Evolutionary conservation across 92 coral and sea anemone species (phyloP), one percentile per base, ranked within the genome.

Genomic region (Anthopleura xanthogrammica): DNA sequence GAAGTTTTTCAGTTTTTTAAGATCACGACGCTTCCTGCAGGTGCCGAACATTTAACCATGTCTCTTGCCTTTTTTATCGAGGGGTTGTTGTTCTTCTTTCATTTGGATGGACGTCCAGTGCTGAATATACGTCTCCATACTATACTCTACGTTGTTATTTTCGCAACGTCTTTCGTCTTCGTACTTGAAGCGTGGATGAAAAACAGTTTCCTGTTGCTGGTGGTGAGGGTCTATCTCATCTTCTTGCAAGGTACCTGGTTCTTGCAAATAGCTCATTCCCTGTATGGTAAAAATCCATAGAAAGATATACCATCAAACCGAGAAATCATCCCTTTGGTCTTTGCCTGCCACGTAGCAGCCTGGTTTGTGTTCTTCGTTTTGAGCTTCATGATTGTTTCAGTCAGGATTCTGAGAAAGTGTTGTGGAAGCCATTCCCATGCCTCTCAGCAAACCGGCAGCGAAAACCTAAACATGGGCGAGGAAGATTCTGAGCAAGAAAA

Each of bases 181-280:
- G 72, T 91, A 7, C 87, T 85, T 39, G 94, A 91, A 65, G 89
- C 84, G 8, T 88, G 94, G 94, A 70, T 76, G 41, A 85, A 88
- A 72, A 78, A 48, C 20, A 85, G 91, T 70, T 62, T 79, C 41
- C 17, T 85, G 24, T 54, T 91, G 5, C 76, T 88, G 55, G 55
- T 86, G 12, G 83, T 75, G 16, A 82, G 94, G 20, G 52, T 88
- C n/a, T 75, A 80, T 29, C 85, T 91, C 3, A 79, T 78, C 17
- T 50, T 88, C 60, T 82, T 91, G 10, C 87, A 85, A 72, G 94
- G 94, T 1, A 82, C 94, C 4, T 91, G 94, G 94, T 88, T 91
- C 42, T 43, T 91, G 20, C 94, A 91, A 83, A 84, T 91, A n/a
- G 94, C 87, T 3, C 85, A 88, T 42, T 87, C 81, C 40, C 58